Conservation (phyloP, 1,140 invertebrate species). For the Bradynema listronoti region DNA sequence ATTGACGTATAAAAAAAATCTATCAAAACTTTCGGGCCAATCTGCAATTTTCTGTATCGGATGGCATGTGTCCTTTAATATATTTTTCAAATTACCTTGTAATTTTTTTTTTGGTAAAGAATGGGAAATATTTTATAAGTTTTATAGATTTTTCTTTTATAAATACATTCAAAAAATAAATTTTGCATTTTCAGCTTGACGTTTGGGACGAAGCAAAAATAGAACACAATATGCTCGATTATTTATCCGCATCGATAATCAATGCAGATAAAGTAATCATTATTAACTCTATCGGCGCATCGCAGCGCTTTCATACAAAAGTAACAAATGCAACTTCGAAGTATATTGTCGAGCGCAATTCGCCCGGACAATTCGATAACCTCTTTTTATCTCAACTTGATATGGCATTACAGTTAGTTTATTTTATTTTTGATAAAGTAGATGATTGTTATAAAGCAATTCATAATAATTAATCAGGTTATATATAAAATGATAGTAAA, state of each 20-base stretch:
- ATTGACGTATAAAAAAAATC: too few species aligned
- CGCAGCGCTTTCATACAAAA: slow-evolving; percentile 44
- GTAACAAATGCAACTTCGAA: slow-evolving; percentile 17
- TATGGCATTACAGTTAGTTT: slow-evolving; percentile 49
- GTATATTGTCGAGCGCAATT: slow-evolving; percentile 36
- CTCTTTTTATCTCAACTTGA: slow-evolving; percentile 49
- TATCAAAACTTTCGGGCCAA: too few species aligned
- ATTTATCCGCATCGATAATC: slow-evolving; percentile 49
- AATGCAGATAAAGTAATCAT: slow-evolving; percentile 54
- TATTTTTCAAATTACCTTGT: too few species aligned
- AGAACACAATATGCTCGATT: slow-evolving; percentile 49
- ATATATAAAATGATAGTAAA: background rate
- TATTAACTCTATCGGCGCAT: slow-evolving; percentile 51
- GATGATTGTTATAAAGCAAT: background rate
- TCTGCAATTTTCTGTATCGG: too few species aligned
- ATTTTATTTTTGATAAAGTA: background rate
- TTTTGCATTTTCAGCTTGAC: slow-evolving; percentile 44
- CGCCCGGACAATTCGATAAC: slow-evolving; percentile 30
- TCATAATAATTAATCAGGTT: background rate
- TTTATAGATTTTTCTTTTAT: background rate
- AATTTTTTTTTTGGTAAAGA: too few species aligned
- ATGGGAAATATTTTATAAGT: background rate
- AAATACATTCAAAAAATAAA: background rate
- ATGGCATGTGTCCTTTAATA: too few species aligned
- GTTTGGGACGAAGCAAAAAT: slow-evolving; percentile 47